These are phyloP conservation scores for Avahi laniger DNA, from an alignment of 2,797 vertebrate species.

Conservation along the genomic window DNA sequence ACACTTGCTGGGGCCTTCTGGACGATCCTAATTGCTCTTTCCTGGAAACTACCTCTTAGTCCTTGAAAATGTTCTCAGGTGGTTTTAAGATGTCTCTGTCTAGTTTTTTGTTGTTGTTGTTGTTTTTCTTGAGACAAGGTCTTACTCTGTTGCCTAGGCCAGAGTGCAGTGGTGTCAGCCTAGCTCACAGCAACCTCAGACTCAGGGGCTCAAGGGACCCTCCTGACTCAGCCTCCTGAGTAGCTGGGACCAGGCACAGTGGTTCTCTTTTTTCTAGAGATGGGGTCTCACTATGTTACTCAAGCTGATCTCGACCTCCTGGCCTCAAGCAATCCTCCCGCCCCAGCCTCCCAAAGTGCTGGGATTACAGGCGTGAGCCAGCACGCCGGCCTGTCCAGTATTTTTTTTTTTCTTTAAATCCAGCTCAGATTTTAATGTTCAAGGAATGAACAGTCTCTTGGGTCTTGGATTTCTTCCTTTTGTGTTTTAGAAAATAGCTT, in stretches of 20 bases:
- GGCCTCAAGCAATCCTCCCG: background rate
- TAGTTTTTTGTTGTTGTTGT: background rate
- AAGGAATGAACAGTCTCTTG: background rate
- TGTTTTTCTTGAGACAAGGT: background rate
- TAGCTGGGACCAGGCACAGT: background rate
- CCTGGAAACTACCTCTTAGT: background rate
- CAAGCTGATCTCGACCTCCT: background rate
- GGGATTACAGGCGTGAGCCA: background rate
- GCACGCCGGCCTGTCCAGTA: background rate
- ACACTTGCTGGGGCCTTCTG: background rate
- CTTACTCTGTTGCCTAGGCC: background rate
- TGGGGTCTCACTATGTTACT: background rate
- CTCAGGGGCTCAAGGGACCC: background rate
- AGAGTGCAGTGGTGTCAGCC: background rate
- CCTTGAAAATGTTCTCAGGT: conserved; percentile 14
- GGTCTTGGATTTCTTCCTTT: background rate
- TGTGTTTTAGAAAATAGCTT: conserved; percentile 60
- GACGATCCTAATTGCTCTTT: background rate
- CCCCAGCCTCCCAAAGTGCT: too few relatives aligned
- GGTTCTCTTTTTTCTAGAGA: background rate
- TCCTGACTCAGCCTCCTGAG: background rate
- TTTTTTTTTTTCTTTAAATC: background rate
- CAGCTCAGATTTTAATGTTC: background rate
- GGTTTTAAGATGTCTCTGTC: background rate
- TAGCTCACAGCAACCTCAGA: background rate